phyloP scores from a whole-genome alignment of 2,113 vertebrate genomes.

The Onychostoma macrolepis region DNA sequence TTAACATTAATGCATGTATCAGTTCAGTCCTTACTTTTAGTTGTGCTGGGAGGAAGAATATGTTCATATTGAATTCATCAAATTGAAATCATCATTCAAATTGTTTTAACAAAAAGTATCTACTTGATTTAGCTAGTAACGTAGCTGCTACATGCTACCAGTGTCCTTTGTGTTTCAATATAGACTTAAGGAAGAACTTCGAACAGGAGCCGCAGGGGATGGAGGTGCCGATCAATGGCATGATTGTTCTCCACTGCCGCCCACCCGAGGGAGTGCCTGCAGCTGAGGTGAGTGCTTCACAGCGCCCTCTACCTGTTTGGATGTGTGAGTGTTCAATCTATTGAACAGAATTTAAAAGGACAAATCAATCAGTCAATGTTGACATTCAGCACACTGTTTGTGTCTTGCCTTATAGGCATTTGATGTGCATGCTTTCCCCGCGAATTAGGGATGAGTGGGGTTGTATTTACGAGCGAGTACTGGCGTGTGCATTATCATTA shows the following conservation, averaged over 20 bases:
- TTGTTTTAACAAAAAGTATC: too few species aligned
- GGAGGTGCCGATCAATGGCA: constrained; percentile 95
- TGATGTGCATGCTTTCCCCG: background rate
- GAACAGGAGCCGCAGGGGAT: constrained; percentile 95
- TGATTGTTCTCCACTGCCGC: constrained; percentile 96
- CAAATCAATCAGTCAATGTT: background rate
- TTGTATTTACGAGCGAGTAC: background rate
- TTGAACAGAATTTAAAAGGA: background rate
- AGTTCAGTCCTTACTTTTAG: background rate
- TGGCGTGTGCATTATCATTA: constrained; percentile 13
- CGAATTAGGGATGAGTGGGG: background rate
- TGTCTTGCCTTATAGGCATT: constrained; percentile 5
- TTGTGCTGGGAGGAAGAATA: background rate
- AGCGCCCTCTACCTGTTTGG: background rate
- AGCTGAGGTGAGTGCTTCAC: constrained; percentile 84
- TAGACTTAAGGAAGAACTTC: constrained; percentile 96
- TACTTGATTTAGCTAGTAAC: too few species aligned
- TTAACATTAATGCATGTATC: too few species aligned
- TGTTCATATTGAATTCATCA: too few species aligned
- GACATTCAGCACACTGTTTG: background rate
- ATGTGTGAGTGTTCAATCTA: constrained; percentile 4
- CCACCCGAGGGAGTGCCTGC: constrained; percentile 94
- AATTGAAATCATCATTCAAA: too few species aligned
- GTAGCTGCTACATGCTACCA: background rate
- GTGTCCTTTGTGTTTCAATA: constrained; percentile 16